Percentiles rank a stretch among this genome's conserved stretches.
These are phyloP conservation scores for Crioceris asparagi DNA, from an alignment of 2,888 invertebrate species.

Conservation along the genomic window DNA sequence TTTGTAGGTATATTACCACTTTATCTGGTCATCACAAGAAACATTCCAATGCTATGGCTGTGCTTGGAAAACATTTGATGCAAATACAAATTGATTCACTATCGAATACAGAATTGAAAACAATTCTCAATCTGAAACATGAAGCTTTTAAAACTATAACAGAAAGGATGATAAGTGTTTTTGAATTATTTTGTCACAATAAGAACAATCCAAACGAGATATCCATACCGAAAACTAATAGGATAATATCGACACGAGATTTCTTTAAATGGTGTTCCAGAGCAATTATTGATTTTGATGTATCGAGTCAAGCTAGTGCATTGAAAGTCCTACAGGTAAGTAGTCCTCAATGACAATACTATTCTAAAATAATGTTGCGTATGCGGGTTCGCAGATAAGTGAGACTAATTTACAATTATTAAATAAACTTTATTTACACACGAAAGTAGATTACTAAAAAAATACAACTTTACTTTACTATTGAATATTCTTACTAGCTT, in stretches of 20 bases:
- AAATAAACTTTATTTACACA: no score
- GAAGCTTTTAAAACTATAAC: conserved; percentile 62
- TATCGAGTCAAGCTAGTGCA: conserved; percentile 57
- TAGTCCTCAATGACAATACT: no score
- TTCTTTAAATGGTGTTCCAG: conserved; percentile 85
- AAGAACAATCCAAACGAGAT: conserved; percentile 28
- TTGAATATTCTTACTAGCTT: no score
- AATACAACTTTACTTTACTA: no score
- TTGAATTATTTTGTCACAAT: conserved; percentile 60
- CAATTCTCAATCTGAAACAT: conserved; percentile 58
- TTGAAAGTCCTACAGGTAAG: conserved; percentile 61
- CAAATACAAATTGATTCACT: conserved; percentile 74
- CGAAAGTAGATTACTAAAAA: no score
- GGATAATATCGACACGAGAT: conserved; percentile 75
- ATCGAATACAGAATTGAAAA: conserved; percentile 60
- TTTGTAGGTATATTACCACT: conserved; percentile 48
- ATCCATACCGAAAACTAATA: conserved; percentile 39
- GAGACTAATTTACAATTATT: no score
- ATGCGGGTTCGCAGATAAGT: no score
- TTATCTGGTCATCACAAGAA: conserved; percentile 50
- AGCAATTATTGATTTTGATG: conserved; percentile 61
- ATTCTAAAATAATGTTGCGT: no score
- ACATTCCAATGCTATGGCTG: conserved; percentile 51
- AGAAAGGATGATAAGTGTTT: conserved; percentile 70
- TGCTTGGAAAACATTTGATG: conserved; percentile 73